Evolutionary conservation across 1,140 invertebrate genomes (phyloP), one percentile per base, ranked within the genome.

Genomic region (Varroa destructor): DNA sequence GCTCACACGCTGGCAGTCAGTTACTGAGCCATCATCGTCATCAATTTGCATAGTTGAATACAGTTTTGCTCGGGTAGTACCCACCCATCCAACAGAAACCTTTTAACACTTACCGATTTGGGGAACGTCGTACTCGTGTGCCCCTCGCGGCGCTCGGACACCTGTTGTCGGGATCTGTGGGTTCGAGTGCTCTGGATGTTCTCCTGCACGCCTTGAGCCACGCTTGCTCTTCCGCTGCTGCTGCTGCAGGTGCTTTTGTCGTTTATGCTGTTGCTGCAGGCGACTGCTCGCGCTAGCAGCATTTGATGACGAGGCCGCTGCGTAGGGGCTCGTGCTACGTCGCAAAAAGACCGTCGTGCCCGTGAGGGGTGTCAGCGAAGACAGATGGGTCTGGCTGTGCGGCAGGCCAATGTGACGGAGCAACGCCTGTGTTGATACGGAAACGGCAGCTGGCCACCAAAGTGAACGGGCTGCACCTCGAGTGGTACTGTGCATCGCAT

Each of bases 101-200:
- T 25, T 25, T 25, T 25, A 25, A 25, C 57, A 67, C 61, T 67
- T 46, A 67, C 61, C 61, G 61, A 67, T 67, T 67, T 67, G 61
- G 12, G 61, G 61, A 46, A 67, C 61, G 37, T 67, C 61, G 61
- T 67, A 67, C 61, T 67, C 61, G 36, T 67, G 61, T n/a, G 61
- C 61, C 12, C 61, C 61, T 40, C 61, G 61, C 40, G 61, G 61
- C 40, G 61, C 61, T 12, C 61, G 61, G 61, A 67, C 61, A 67
- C 61, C 61, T 67, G 61, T 67, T 67, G 61, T 67, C 12, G 61
- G 61, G 8, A 67, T 12, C 61, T n/a, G 14, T 40, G 61, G 61
- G 61, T 67, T 67, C 61, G 61, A 67, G 40, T 67, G 61, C 61
- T 67, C 61, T 37, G 40, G 12, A 2, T 67, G 40, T 37, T 40